Conservation (phyloP, 2,113 vertebrate genomes). For the Suncus etruscus region DNA sequence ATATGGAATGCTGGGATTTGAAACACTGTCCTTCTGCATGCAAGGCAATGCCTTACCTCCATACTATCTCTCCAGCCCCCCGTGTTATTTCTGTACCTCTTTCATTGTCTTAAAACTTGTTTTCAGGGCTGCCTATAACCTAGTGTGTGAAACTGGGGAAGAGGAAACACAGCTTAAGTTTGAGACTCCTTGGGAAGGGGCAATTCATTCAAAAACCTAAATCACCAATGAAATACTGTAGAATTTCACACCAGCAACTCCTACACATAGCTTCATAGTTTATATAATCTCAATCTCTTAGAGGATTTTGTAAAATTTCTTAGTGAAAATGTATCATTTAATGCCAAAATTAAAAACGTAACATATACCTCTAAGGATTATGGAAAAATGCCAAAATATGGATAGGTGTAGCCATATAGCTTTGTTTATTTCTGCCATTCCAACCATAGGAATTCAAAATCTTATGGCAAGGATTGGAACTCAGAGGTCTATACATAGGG, state of each 20-base stretch:
- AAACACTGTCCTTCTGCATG: no score
- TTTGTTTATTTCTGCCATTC: neutral
- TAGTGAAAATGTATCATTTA: neutral
- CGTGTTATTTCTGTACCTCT: no score
- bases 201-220: neutral
- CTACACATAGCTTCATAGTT: neutral
- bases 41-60: no score
- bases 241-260: neutral
- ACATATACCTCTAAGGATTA: conserved; percentile 11
- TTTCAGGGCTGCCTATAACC: neutral
- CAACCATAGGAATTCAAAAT: neutral
- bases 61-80: no score
- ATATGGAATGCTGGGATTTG: no score
- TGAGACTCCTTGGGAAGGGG: neutral
- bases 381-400: conserved; percentile 56
- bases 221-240: neutral
- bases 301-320: conserved; percentile 7
- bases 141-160: neutral
- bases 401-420: neutral
- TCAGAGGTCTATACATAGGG: neutral
- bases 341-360: neutral
- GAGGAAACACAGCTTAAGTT: neutral
- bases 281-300: neutral
- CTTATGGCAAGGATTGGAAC: neutral
- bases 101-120: no score